Evolutionary conservation across 1,140 invertebrate species (phyloP), one percentile per base, ranked within the genome.

Genomic region (Zaprionus inermis): DNA sequence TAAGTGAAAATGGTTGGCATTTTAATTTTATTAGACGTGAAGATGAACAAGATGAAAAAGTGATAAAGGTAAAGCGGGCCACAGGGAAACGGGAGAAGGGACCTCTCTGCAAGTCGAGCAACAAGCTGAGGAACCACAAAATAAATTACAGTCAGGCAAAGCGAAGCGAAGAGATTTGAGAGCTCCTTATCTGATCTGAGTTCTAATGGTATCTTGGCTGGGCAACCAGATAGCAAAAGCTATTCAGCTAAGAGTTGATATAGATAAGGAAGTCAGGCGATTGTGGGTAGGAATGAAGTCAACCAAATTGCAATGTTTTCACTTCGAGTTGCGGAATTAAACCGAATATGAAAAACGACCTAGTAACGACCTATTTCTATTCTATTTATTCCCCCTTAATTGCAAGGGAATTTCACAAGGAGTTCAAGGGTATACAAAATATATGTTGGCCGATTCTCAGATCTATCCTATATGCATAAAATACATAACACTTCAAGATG

Each of bases 1-100:
- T 55, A 78, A 88, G 82, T 88, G 83, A 65, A 82, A 86, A 86
- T 88, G 83, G 76, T 69, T 82, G 76, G 82, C 63, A 83, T 88
- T 88, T 88, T 83, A 82, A 86, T 88, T 79, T 77, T 77, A 86
- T 88, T 86, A 88, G 76, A 59, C 20, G 28, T 59, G 36, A 52
- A 57, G 75, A 51, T 28, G 24, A 57, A 55, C 66, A 71, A 78
- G 79, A 58, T 72, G 44, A 16, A 44, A 16, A 44, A 44, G 38
- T 44, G 38, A 6, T 16, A 44, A 41, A 44, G 38, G 38, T 44
- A 44, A 44, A 3, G 14, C 36, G n/a, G 14, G 12, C 14, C 7
- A n/a, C 1, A 6, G 36, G 36, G 14, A 38, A 38, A 38, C 5
- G 36, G n/a, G n/a, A 38, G n/a, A n/a, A 44, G 38, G 2, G n/a